These are phyloP conservation scores for Stegostoma tigrinum DNA, from an alignment of 2,113 vertebrate genomes.

Conservation along the genomic window DNA sequence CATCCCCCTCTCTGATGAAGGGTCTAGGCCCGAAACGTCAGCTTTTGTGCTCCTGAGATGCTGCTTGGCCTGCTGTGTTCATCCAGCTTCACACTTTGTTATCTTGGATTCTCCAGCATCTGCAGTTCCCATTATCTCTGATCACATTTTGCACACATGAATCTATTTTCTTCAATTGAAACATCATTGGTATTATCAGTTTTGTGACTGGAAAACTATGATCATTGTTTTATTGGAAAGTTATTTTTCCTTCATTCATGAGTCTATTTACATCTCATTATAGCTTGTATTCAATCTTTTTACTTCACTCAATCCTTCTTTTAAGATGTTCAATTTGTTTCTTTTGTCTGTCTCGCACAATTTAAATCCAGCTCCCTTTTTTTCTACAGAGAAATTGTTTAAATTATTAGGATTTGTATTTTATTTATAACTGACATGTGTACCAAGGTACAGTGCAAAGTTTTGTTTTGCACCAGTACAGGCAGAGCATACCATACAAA, in stretches of 20 bases:
- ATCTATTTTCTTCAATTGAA: neutral
- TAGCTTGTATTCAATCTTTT: neutral
- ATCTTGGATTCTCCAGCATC: no score
- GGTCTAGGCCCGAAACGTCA: no score
- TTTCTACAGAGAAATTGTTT: neutral
- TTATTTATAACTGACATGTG: no score
- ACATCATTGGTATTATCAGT: neutral
- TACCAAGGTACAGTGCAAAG: no score
- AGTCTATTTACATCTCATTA: neutral
- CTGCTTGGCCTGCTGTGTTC: no score
- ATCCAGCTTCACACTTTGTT: no score
- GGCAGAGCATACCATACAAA: no score
- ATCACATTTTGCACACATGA: neutral
- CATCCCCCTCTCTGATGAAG: no score
- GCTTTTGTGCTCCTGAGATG: no score
- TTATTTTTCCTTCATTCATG: neutral
- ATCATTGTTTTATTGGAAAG: neutral
- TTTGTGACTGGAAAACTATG: neutral
- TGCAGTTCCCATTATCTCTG: no score
- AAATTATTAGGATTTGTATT: neutral
- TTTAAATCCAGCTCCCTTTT: neutral
- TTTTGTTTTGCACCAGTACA: no score
- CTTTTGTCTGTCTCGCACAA: neutral
- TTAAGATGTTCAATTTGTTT: neutral
- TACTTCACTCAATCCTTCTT: neutral